Base-by-base conservation (phyloP, 2,797 vertebrate genomes). In the Eulemur albifrons region DNA sequence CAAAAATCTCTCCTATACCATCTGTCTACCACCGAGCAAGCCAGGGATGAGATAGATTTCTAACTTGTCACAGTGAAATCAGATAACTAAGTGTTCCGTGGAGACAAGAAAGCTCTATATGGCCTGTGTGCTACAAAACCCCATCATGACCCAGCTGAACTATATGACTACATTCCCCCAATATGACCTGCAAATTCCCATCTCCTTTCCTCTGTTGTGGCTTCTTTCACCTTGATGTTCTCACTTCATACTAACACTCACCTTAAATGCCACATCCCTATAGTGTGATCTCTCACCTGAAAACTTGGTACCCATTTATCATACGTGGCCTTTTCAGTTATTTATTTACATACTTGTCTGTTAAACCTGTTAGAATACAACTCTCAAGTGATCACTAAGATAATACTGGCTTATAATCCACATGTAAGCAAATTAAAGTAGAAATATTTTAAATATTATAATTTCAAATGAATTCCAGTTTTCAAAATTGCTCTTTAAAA, bases 401-500 rank as follows among this genome's bases (percentile, higher is more conserved):
- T 54, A 91, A 81, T 5, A 54, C 2, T 63, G 23, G 30, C 65
- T 88, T 88, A 82, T 75, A 93, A 69, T n/a, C 32, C 77, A 90
- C 20, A 70, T 52, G 69, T 32, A 84, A 67, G 4, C 50, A 90
- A 96, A 83, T 65, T 79, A 92, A 65, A 92, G 14, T 25, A 50
- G 20, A 88, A 85, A 67, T 67, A 63, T 73, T 94, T 92, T 65
- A 86, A 86, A 91, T 48, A 32, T 20, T 65, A 3, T 10, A 70
- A 96, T 89, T 92, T 79, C 45, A 85, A 90, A 35, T 72, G 11
- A 90, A 73, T 65, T 94, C 7, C 52, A 54, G 61, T 43, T 96
- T 93, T 88, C 15, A 81, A 90, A 92, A 77, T 4, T 82, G 40
- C 2, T 89, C 15, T 65, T 52, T 57, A 25, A 76, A 40, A 23